Percentiles rank a stretch among this genome's conserved stretches.
These are phyloP conservation scores for Dyspetes luteomarginatus DNA, from an alignment of 2,888 invertebrate genomes.

Conservation along the genomic window DNA sequence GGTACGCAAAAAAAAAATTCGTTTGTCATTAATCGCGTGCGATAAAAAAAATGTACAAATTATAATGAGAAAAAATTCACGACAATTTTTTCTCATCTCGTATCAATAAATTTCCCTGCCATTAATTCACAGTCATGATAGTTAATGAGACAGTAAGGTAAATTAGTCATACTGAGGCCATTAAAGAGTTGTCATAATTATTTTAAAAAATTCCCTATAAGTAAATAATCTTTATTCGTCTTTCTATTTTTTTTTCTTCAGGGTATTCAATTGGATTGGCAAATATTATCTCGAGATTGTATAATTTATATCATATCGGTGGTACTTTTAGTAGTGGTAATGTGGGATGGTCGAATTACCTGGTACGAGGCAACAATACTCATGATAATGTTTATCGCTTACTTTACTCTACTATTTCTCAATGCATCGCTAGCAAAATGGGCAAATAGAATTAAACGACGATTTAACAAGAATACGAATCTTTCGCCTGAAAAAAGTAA, in stretches of 20 bases:
- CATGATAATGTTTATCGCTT: conserved; percentile 89
- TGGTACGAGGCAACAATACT: conserved; percentile 92
- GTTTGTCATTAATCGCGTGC: too few relatives aligned
- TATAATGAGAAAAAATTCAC: too few relatives aligned
- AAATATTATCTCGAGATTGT: conserved; percentile 92
- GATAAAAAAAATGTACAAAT: too few relatives aligned
- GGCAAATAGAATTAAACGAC: conserved; percentile 65
- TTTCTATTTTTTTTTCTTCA: conserved; percentile 77
- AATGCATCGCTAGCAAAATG: conserved; percentile 67
- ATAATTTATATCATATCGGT: conserved; percentile 91
- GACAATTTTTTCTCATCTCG: too few relatives aligned
- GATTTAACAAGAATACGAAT: conserved; percentile 43
- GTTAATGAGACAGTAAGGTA: too few relatives aligned
- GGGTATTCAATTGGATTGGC: conserved; percentile 91
- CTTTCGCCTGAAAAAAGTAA: conserved; percentile 65
- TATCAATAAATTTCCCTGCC: too few relatives aligned
- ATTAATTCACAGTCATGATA: too few relatives aligned
- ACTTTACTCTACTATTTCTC: conserved; percentile 89
- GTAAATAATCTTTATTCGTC: not conserved
- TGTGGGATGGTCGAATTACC: conserved; percentile 91
- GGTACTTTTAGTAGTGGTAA: conserved; percentile 87
- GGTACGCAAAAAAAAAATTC: too few relatives aligned
- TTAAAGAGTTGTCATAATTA: not conserved
- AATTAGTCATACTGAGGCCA: too few relatives aligned
- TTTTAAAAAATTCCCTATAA: conserved; percentile 7